Conservation (phyloP, 2,113 vertebrate genomes). For the Elachura formosa region DNA sequence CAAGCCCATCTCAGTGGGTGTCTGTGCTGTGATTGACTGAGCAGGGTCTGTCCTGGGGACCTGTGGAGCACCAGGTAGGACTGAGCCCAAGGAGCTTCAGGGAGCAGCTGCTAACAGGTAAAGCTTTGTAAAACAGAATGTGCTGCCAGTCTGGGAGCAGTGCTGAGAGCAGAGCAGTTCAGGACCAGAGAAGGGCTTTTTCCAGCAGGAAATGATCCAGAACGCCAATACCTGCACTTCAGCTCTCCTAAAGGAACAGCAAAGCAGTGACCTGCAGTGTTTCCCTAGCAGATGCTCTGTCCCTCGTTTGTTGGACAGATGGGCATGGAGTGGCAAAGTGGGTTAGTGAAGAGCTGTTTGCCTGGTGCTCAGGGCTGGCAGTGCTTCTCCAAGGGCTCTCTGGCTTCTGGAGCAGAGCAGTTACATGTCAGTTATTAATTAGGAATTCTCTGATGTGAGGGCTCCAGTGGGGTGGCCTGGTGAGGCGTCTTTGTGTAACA, state of each 20-base stretch:
- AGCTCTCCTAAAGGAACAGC: neutral
- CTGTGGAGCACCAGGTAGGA: neutral
- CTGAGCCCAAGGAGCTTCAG: neutral
- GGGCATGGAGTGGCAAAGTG: neutral
- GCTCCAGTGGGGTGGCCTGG: neutral
- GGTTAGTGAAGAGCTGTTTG: neutral
- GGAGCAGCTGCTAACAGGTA: neutral
- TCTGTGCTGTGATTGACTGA: neutral
- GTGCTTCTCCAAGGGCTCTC: neutral
- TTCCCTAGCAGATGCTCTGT: neutral
- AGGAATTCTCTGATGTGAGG: neutral
- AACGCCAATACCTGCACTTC: too few relatives aligned
- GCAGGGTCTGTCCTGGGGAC: neutral
- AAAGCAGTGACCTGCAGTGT: accelerated
- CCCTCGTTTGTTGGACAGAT: neutral
- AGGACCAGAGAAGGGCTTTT: neutral
- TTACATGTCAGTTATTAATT: neutral
- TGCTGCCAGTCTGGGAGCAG: neutral
- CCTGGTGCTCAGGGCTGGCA: neutral
- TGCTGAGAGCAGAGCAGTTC: neutral
- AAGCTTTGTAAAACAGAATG: neutral
- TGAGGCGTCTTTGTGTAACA: neutral
- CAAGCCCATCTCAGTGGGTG: neutral
- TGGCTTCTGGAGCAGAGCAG: neutral
- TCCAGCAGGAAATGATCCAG: neutral